These are phyloP conservation scores for Steinernema hermaphroditum DNA, from an alignment of 2,888 invertebrate genomes.

Conservation along the genomic window DNA sequence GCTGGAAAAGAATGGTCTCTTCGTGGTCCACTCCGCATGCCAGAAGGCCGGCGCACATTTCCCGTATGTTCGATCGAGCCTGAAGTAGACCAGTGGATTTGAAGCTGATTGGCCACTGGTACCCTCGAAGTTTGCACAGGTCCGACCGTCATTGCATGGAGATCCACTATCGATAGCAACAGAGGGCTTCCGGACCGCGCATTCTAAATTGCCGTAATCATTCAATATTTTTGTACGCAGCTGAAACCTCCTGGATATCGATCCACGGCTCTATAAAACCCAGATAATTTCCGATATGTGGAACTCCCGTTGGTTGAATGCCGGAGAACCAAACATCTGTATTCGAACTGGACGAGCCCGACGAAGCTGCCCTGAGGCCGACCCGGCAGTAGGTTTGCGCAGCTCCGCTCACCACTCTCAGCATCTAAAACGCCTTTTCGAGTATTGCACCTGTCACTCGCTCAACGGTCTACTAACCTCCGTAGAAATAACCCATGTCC, in stretches of 20 bases:
- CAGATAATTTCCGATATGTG: slow-evolving; percentile 95
- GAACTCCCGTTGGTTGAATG: slow-evolving; percentile 89
- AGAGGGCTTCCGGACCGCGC: slow-evolving; percentile 27
- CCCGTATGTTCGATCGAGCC: slow-evolving; percentile 73
- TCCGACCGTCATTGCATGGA: slow-evolving; percentile 60
- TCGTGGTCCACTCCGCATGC: slow-evolving; percentile 87
- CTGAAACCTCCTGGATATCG: slow-evolving; percentile 73
- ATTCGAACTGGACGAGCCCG: not conserved
- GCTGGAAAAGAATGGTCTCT: slow-evolving; percentile 79
- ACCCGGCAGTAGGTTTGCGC: too few species aligned
- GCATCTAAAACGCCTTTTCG: too few species aligned
- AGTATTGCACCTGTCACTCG: too few species aligned
- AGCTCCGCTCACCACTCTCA: too few species aligned
- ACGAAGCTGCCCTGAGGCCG: too few species aligned
- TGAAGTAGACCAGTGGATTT: too few species aligned
- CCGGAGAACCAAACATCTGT: slow-evolving; percentile 72
- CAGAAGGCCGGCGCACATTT: slow-evolving; percentile 81
- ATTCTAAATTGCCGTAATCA: slow-evolving; percentile 10
- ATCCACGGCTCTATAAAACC: slow-evolving; percentile 88
- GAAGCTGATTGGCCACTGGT: too few species aligned
- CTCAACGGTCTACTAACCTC: too few species aligned
- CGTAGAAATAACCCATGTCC: not conserved
- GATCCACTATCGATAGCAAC: slow-evolving; percentile 59
- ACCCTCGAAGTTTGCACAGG: slow-evolving; percentile 42
- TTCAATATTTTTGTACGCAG: not conserved